Base-by-base conservation (phyloP, 2,797 vertebrate species). In the Hippopotamyrus pictus region DNA sequence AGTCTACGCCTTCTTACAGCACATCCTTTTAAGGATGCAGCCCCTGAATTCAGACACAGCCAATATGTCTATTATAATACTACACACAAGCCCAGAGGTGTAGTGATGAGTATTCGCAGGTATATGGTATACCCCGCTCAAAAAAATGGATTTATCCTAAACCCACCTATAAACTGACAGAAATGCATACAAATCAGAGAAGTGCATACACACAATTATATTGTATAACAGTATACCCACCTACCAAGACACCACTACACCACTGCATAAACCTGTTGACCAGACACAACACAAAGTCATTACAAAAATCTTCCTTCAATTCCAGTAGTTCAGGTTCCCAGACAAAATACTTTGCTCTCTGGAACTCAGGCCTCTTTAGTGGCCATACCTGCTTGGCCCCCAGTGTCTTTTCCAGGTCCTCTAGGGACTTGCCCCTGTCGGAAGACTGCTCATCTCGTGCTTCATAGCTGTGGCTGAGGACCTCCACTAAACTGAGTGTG, bases 391-490 rank as follows among this genome's bases (percentile, higher is more conserved):
- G 94, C 92, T 95, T 92, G 91, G 92, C 91, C 59, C 90, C 91
- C 91, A 94, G 94, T 89, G 92, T 95, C 93, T 95, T 96, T 89
- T 96, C 95, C 93, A 94, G 92, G 92, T 97, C 96, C 92, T 95
- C 95, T 94, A 96, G 93, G 57, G 94, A 94, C 41, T 94, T 95
- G 87, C 93, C 92, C 44, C 94, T 93, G 91, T 90, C 93, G 92
- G 88, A 91, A 14, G 91, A 90, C 94, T 90, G 93, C 89, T 82
- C 93, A 69, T 93, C 94, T 53, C 85, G 94, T 76, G 94, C 93
- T 14, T 94, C 95, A 90, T 97, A 94, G 93, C 95, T 95, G 93
- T 95, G 94, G 0, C 96, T 96, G 92, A 96, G 94, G 92, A 96
- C 96, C 95, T 96, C 96, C n/a, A 94, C 95, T 57, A 97, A 94